Percentiles rank a stretch among this genome's conserved stretches.
These are phyloP conservation scores for Phalacrocorax pelagicus DNA, from an alignment of 2,113 vertebrate genomes.

Conservation along the genomic window DNA sequence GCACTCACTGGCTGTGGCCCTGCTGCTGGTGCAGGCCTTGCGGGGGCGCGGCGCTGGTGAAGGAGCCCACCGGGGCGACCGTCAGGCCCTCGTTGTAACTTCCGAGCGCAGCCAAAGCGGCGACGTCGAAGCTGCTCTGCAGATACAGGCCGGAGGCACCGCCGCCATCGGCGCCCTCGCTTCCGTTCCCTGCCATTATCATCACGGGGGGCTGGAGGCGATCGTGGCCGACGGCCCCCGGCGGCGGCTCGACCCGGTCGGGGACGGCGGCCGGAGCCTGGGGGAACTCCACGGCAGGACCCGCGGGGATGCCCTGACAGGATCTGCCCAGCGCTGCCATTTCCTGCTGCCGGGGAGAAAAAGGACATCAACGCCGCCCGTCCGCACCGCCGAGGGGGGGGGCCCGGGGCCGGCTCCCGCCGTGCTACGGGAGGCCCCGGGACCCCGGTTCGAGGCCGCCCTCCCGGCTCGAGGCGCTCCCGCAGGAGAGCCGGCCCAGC, in stretches of 20 bases:
- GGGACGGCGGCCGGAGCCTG: not conserved
- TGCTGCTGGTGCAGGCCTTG: not conserved
- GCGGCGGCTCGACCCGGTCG: not conserved
- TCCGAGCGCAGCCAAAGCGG: not conserved
- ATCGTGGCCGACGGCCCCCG: not conserved
- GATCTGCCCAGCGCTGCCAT: constrained; percentile 16
- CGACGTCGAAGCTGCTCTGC: not conserved
- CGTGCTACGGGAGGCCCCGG: no score
- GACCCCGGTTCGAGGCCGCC: no score
- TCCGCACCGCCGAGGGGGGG: no score
- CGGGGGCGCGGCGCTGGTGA: not conserved
- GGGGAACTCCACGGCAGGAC: constrained; percentile 1
- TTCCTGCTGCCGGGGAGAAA: no score
- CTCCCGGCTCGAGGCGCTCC: no score
- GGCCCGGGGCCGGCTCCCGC: no score
- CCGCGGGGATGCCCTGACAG: not conserved
- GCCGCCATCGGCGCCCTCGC: not conserved
- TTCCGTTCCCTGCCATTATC: not conserved
- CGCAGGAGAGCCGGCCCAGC: no score
- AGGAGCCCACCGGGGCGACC: constrained; percentile 1
- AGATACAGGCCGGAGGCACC: not conserved
- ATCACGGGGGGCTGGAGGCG: not conserved
- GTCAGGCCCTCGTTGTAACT: not conserved
- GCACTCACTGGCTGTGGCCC: constrained; percentile 18
- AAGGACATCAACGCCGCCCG: no score